These are phyloP conservation scores for Axinella damicornis DNA, from an alignment of 37 sponge, comb jelly and placozoan genomes.

Conservation along the genomic window DNA sequence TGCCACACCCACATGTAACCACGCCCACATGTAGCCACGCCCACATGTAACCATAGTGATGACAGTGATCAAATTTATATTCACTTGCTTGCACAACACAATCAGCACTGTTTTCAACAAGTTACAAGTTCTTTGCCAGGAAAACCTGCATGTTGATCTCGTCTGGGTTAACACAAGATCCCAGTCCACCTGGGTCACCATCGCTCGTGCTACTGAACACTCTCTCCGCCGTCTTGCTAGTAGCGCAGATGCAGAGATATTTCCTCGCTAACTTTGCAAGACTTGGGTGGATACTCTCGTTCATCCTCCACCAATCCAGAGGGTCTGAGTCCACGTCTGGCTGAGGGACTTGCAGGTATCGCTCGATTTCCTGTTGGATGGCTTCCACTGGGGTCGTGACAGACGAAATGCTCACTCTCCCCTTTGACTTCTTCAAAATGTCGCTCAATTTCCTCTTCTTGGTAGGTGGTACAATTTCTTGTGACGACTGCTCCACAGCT, in stretches of 20 bases:
- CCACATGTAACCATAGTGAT: no score
- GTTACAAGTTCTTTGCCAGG: conserved; percentile 34
- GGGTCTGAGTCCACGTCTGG: conserved; percentile 20
- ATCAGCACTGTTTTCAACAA: no score
- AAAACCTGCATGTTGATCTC: conserved; percentile 34
- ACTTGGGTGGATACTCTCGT: neutral
- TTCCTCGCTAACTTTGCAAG: conserved; percentile 31
- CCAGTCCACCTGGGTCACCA: neutral
- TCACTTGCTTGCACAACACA: no score
- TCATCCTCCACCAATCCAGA: conserved; percentile 37
- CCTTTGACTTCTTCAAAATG: conserved; percentile 4
- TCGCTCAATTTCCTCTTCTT: neutral
- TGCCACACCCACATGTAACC: no score
- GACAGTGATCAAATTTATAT: no score
- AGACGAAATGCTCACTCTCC: neutral
- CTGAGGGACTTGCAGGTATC: neutral
- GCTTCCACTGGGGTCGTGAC: neutral
- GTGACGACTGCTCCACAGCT: no score
- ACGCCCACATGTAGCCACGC: no score
- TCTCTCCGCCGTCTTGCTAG: conserved; percentile 26
- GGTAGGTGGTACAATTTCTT: neutral
- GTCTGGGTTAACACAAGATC: conserved; percentile 25
- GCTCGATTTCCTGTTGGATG: neutral
- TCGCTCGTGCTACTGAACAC: conserved; percentile 18
- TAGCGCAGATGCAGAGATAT: conserved; percentile 31